Percentiles rank a stretch among this genome's conserved stretches.
phyloP scores from a whole-genome alignment of 2,888 invertebrate genomes.

The Cataglyphis livida region DNA sequence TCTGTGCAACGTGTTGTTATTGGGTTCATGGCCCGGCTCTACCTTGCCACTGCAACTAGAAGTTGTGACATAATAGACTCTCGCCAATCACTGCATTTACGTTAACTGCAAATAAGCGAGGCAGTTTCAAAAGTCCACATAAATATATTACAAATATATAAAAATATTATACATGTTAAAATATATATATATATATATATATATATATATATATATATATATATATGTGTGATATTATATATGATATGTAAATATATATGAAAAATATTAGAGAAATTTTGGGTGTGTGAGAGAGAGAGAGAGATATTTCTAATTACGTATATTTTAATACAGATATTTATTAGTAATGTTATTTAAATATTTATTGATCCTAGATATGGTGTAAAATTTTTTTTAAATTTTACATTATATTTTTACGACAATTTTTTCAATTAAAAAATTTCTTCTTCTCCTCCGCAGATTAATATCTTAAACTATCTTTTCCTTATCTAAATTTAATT shows the following conservation, averaged over 20 bases:
- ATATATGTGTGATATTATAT: too few species aligned
- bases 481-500: background rate
- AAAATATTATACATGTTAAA: background rate
- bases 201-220: background rate
- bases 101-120: background rate
- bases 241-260: background rate
- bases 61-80: conserved; percentile 77
- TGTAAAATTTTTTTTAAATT: background rate
- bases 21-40: conserved; percentile 79
- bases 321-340: background rate
- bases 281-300: too few species aligned
- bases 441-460: too few species aligned
- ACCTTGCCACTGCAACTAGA: conserved; percentile 70
- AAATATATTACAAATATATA: background rate
- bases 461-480: too few species aligned
- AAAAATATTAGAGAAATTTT: background rate
- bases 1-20: conserved; percentile 77
- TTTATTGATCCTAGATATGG: background rate
- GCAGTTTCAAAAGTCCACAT: background rate
- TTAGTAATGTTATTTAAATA: background rate
- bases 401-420: background rate
- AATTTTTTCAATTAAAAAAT: background rate
- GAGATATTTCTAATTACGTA: background rate
- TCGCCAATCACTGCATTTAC: conserved; percentile 51
- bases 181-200: background rate